phyloP scores from a whole-genome alignment of 1,140 invertebrate species.

The Lordiphosa collinella region DNA sequence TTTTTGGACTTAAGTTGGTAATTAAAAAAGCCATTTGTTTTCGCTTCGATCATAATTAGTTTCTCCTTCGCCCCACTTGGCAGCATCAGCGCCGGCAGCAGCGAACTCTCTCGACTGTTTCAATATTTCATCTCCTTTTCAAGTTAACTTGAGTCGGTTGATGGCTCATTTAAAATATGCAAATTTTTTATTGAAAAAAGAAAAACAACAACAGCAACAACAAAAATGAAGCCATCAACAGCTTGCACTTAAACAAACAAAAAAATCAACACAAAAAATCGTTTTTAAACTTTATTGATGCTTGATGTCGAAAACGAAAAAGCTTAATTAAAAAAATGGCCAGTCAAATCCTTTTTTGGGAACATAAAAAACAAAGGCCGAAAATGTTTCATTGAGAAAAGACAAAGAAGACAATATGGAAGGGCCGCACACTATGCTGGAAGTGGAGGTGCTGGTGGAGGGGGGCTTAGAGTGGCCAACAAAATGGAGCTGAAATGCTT shows the following conservation, averaged over 20 bases:
- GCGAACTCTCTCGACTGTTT: too few species aligned
- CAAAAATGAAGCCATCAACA: slow-evolving; percentile 63
- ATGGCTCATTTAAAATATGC: slow-evolving; percentile 67
- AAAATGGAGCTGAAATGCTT: slow-evolving; percentile 38
- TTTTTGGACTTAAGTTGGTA: too few species aligned
- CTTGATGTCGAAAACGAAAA: slow-evolving; percentile 63
- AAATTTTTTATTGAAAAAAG: slow-evolving; percentile 39
- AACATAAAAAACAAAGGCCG: slow-evolving; percentile 57
- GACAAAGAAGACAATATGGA: slow-evolving; percentile 23
- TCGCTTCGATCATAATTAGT: too few species aligned
- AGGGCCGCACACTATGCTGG: slow-evolving; percentile 27
- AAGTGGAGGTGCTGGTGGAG: too few species aligned
- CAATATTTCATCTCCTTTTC: slow-evolving; percentile 31
- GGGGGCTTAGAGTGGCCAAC: slow-evolving; percentile 1
- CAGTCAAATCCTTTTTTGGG: slow-evolving; percentile 56
- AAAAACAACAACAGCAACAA: slow-evolving; percentile 14
- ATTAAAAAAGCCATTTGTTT: too few species aligned
- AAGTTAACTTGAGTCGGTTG: slow-evolving; percentile 12
- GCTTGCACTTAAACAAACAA: slow-evolving; percentile 39
- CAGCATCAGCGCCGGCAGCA: too few species aligned
- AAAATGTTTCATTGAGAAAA: slow-evolving; percentile 63
- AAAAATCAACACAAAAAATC: slow-evolving; percentile 25
- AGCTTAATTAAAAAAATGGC: slow-evolving; percentile 61
- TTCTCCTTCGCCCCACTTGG: too few species aligned
- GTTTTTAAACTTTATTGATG: slow-evolving; percentile 71